Evolutionary conservation across 1,140 invertebrate species (phyloP).

Genomic region (Drosophila azteca): DNA sequence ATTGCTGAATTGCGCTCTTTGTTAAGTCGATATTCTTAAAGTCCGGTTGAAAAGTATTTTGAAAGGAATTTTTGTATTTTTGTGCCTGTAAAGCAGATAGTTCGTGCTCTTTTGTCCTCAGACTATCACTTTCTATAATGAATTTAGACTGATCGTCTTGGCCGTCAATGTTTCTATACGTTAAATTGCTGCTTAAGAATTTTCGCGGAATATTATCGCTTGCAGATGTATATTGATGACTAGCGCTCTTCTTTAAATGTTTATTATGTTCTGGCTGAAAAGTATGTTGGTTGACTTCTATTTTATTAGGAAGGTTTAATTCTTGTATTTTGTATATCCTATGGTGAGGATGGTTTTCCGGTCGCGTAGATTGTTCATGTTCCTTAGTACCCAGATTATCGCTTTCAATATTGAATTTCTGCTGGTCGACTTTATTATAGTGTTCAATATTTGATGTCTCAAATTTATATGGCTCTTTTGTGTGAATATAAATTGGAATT

Average conservation of each 20-base stretch:
- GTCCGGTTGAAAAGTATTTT: conserved; percentile 7
- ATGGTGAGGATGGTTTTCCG: conserved; percentile 26
- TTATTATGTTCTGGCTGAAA: conserved; percentile 3
- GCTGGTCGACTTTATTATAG: conserved; percentile 21
- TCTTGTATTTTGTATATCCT: conserved; percentile 28
- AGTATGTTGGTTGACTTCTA: conserved; percentile 15
- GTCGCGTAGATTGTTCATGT: conserved; percentile 3
- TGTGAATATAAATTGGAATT: conserved; percentile 79
- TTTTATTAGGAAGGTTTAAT: not conserved
- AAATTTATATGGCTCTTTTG: conserved; percentile 61
- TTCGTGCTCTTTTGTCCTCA: conserved; percentile 19
- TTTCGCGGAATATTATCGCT: too few relatives aligned
- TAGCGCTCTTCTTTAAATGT: conserved; percentile 3
- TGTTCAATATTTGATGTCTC: conserved; percentile 38
- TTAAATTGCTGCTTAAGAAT: too few relatives aligned
- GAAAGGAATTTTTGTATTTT: conserved; percentile 15
- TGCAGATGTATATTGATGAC: too few relatives aligned
- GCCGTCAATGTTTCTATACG: too few relatives aligned
- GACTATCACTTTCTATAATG: conserved; percentile 23
- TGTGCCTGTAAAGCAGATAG: conserved; percentile 9
- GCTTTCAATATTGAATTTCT: conserved; percentile 27
- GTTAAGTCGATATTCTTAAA: conserved; percentile 3
- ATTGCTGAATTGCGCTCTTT: conserved; percentile 1
- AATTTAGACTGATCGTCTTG: conserved; percentile 26
- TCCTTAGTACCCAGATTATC: conserved; percentile 15